Conservation (phyloP, 2,888 invertebrate genomes). For the Beris chalybata region DNA sequence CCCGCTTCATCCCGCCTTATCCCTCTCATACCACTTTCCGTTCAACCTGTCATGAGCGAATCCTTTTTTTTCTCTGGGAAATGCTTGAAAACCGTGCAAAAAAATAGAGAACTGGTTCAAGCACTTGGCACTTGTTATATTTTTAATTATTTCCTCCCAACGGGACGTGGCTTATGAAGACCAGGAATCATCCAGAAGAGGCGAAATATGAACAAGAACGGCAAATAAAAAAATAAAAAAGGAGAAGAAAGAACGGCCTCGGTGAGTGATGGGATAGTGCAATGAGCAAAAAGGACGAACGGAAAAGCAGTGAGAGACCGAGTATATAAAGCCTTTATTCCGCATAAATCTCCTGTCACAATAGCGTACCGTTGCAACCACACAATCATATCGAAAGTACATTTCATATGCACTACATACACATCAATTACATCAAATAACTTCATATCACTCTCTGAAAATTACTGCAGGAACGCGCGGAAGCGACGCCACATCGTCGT, state of each 20-base stretch:
- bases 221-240: background rate
- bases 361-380: background rate
- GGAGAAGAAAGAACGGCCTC: background rate
- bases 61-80: slow-evolving; percentile 7
- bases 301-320: background rate
- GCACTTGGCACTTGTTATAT: slow-evolving; percentile 38
- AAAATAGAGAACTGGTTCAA: slow-evolving; percentile 34
- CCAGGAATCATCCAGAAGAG: background rate
- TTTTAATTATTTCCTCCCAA: slow-evolving; percentile 38
- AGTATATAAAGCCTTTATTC: no score
- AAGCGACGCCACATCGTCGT: no score
- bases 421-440: no score
- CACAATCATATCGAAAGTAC: background rate
- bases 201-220: background rate
- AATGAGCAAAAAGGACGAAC: background rate
- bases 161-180: slow-evolving; percentile 4
- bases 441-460: no score
- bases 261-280: background rate
- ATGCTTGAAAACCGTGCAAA: slow-evolving; percentile 16
- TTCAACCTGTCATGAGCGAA: background rate
- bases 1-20: background rate
- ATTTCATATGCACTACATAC: no score
- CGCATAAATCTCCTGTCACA: background rate
- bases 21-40: background rate
- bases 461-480: no score